Evolutionary conservation across 2,113 vertebrate genomes (phyloP), one percentile per base, ranked within the genome.

Genomic region (Urocolius indicus): DNA sequence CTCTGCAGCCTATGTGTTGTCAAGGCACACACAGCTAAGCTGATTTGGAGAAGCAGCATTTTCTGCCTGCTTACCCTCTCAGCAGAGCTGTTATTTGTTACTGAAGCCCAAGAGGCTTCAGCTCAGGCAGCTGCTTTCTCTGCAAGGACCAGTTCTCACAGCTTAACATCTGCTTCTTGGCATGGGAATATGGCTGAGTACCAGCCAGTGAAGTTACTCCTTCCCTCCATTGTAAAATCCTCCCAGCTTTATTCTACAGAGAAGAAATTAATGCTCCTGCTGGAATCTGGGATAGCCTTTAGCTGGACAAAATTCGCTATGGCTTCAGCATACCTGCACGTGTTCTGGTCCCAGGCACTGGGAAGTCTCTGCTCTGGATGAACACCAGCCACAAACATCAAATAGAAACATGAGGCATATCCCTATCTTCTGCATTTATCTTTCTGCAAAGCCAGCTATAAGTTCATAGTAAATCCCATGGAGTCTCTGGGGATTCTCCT

Each of bases 41-140:
- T 63, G 62, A 66, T 79, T 30, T 7, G 1, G 6, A 67, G 84
- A 4, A 84, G 58, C 41, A 73, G 41, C 9, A 4, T 76, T 93
- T 94, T 78, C 89, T 93, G 69, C 52, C 57, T 3, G 1, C 30
- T 75, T 32, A 57, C 10, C 5, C 59, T 74, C 80, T 27, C 66
- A 94, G 62, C 27, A 12, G 58, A 87, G 55, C 46, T 77, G 65
- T 49, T 78, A n/a, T 18, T 68, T 48, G 32, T 62, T 45, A 75
- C 71, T 0, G 51, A 82, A 89, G 73, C 62, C 34, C 71, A 68
- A 49, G 66, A 74, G 57, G 45, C 55, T 86, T 23, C 63, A 77
- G 68, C 67, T 74, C 77, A 29, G n/a, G 76, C 67, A 89, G 84
- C 91, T 93, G 90, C 67, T 61, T 68, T 91, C 86, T 88, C 94